phyloP scores from a whole-genome alignment of 2,888 invertebrate species.

The Trichogramma dendrolimi region DNA sequence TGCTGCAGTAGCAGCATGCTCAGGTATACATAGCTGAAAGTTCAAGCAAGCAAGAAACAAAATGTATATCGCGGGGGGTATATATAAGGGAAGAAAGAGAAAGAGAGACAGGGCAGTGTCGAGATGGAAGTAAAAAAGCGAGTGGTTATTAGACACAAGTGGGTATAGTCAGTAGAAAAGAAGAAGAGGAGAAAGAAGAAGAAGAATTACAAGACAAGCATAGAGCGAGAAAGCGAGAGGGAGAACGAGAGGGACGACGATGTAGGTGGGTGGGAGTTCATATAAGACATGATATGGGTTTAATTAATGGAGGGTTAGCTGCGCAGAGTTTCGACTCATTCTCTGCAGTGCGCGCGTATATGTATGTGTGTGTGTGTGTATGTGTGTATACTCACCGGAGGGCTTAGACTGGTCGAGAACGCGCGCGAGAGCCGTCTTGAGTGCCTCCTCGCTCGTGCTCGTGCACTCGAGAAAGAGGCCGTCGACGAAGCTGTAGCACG shows the following conservation, averaged over 20 bases:
- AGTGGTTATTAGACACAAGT: neutral
- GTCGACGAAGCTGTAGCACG: conserved; percentile 89
- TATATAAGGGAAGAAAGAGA: neutral
- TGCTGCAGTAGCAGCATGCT: no score
- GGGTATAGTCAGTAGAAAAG: neutral
- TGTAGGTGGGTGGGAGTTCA: neutral
- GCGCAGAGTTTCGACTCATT: neutral
- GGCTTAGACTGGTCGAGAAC: conserved; percentile 61
- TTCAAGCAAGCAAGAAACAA: no score
- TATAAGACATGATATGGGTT: neutral
- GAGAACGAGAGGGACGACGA: neutral
- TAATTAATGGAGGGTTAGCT: neutral
- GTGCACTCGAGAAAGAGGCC: conserved; percentile 87
- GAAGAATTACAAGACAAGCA: neutral
- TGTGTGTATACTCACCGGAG: conserved; percentile 50
- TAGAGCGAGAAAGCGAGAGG: neutral
- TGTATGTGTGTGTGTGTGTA: no score
- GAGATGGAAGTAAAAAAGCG: neutral
- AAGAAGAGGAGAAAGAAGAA: neutral
- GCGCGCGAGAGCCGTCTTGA: conserved; percentile 65
- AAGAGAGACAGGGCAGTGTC: neutral
- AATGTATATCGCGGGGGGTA: neutral
- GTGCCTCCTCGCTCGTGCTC: conserved; percentile 70
- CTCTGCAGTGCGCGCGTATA: no score
- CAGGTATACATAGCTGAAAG: no score